Percentiles rank a stretch among this genome's conserved stretches.
Conservation (phyloP, 2,797 vertebrate genomes). For the Sebastes trivittatus region DNA sequence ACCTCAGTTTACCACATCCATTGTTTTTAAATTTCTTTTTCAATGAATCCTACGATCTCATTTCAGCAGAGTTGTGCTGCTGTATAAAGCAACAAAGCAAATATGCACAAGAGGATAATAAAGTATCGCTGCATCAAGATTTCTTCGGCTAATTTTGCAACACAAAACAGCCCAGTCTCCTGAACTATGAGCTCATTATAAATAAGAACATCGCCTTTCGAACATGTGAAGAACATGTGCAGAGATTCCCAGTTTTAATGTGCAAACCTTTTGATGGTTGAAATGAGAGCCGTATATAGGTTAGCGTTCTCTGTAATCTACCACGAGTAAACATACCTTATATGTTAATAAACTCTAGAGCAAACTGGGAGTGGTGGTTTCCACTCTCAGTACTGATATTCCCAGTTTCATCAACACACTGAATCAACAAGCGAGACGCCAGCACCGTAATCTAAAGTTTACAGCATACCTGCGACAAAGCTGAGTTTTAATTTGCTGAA, state of each 20-base stretch:
- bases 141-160: not conserved
- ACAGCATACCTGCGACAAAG: not conserved
- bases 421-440: not conserved
- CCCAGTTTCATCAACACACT: conserved; percentile 30
- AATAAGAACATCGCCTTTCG: not conserved
- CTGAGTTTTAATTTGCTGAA: not conserved
- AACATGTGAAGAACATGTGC: not conserved
- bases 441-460: not conserved
- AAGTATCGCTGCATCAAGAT: not conserved
- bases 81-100: not conserved
- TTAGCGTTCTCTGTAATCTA: not conserved
- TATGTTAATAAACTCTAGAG: not conserved
- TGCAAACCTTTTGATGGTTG: conserved; percentile 3
- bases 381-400: conserved; percentile 5
- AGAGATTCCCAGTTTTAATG: not conserved
- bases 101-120: not conserved
- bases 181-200: too few species aligned
- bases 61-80: not conserved
- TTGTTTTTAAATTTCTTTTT: not conserved
- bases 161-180: too few species aligned
- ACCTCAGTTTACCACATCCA: not conserved
- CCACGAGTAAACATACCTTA: not conserved
- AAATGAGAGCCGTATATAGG: not conserved
- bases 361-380: not conserved
- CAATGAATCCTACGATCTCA: not conserved